phyloP scores from a whole-genome alignment of 2,797 vertebrate species.

The Crax fasciolata region DNA sequence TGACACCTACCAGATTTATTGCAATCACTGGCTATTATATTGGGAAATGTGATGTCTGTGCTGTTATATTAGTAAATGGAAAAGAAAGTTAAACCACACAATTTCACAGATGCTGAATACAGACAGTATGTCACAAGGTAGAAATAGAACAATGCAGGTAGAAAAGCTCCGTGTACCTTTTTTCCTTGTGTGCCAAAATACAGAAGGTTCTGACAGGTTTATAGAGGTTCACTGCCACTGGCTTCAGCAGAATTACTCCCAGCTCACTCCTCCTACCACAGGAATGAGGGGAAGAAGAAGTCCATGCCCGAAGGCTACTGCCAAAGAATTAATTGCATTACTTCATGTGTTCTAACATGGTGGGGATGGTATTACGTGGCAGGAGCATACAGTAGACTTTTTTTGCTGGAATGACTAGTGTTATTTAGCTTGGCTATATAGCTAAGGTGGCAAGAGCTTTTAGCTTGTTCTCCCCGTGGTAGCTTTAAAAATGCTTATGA shows the following conservation, averaged over 20 bases:
- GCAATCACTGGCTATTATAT: neutral
- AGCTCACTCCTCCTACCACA: neutral
- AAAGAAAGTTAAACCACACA: slow-evolving; percentile 35
- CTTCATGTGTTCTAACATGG: neutral
- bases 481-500: neutral
- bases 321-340: neutral
- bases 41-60: slow-evolving; percentile 6
- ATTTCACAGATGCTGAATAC: neutral
- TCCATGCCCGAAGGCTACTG: neutral
- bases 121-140: neutral
- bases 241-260: neutral
- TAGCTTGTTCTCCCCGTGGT: neutral
- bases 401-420: neutral
- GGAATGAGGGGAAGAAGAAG: neutral
- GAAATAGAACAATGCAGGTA: neutral
- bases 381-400: neutral
- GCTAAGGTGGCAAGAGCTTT: neutral
- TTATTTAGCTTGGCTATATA: neutral
- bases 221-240: neutral
- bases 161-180: neutral
- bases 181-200: neutral
- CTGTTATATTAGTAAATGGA: neutral
- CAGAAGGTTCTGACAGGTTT: neutral
- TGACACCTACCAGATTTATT: slow-evolving; percentile 25
- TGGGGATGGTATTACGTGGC: neutral